These are phyloP conservation scores for Hepsetus odoe DNA, from an alignment of 2,113 vertebrate genomes.

Conservation along the genomic window DNA sequence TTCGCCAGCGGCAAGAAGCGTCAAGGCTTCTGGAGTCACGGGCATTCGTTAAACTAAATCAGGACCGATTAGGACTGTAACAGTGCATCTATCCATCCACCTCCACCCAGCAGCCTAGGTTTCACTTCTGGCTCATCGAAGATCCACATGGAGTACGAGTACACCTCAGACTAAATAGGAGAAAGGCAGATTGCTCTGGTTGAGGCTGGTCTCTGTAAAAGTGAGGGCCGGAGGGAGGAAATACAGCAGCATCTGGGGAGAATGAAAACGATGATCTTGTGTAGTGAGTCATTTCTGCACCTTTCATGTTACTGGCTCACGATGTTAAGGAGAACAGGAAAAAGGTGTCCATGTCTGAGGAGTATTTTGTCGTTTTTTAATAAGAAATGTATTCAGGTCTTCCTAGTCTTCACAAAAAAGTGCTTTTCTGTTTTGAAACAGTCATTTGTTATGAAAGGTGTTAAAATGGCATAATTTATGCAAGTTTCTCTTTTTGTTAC, in stretches of 20 bases:
- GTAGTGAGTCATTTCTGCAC: slow-evolving; percentile 89
- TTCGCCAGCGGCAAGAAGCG: slow-evolving; percentile 34
- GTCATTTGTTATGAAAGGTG: slow-evolving; percentile 91
- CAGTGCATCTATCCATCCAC: slow-evolving; percentile 28
- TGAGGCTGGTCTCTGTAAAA: slow-evolving; percentile 24
- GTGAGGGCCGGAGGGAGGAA: slow-evolving; percentile 16
- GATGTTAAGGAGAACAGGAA: slow-evolving; percentile 76
- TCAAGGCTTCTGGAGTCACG: slow-evolving; percentile 26
- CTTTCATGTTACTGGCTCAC: slow-evolving; percentile 89
- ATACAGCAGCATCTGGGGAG: slow-evolving; percentile 48
- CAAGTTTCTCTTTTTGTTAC: slow-evolving; percentile 68
- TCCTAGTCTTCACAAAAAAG: slow-evolving; percentile 79
- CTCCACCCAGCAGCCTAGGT: slow-evolving; percentile 9
- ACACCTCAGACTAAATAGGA: slow-evolving; percentile 42
- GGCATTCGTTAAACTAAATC: slow-evolving; percentile 33
- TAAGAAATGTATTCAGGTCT: slow-evolving; percentile 83
- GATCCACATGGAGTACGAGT: slow-evolving; percentile 29
- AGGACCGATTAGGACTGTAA: slow-evolving; percentile 42
- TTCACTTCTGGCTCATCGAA: background rate
- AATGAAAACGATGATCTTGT: slow-evolving; percentile 59
- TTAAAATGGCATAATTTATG: slow-evolving; percentile 91
- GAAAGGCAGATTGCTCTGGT: background rate
- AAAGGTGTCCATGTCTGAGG: slow-evolving; percentile 66
- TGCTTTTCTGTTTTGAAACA: slow-evolving; percentile 90
- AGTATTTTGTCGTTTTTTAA: slow-evolving; percentile 69